These are phyloP conservation scores for Melozone crissalis DNA, from an alignment of 2,113 vertebrate species.

Conservation along the genomic window DNA sequence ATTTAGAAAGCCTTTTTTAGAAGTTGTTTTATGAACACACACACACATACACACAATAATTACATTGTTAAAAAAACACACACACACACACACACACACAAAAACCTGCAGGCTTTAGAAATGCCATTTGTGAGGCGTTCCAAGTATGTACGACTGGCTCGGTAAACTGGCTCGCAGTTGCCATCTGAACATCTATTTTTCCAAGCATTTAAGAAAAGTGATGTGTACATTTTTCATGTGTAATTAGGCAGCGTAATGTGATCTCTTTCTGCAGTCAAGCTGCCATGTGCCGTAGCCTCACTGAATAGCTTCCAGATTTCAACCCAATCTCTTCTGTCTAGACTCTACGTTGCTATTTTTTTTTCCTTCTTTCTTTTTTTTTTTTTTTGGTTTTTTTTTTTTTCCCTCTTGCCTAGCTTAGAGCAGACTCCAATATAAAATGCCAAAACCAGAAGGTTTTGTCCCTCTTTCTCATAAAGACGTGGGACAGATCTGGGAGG, in stretches of 20 bases:
- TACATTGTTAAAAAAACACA: not conserved
- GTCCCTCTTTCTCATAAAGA: constrained; percentile 82
- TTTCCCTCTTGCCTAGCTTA: constrained; percentile 55
- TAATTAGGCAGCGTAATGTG: constrained; percentile 88
- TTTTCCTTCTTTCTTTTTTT: not conserved
- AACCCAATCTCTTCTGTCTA: constrained; percentile 89
- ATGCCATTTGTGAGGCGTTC: constrained; percentile 35
- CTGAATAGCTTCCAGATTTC: constrained; percentile 90
- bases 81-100: too few species aligned
- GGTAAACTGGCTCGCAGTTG: constrained; percentile 31
- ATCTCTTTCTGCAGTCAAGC: constrained; percentile 79
- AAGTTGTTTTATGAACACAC: not conserved
- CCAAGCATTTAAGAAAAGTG: constrained; percentile 72
- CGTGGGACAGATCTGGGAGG: constrained; percentile 71
- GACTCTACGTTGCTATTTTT: constrained; percentile 86
- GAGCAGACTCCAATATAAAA: constrained; percentile 81
- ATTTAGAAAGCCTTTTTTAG: constrained; percentile 43
- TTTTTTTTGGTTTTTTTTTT: not conserved
- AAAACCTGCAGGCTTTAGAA: constrained; percentile 7
- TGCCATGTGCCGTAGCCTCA: constrained; percentile 76
- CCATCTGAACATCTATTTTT: constrained; percentile 74
- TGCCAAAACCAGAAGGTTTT: constrained; percentile 84
- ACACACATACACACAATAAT: not conserved
- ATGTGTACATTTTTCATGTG: constrained; percentile 85
- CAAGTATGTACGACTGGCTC: constrained; percentile 2